Evolutionary conservation across 2,113 vertebrate genomes (phyloP).

Genomic region (Guaruba guarouba): DNA sequence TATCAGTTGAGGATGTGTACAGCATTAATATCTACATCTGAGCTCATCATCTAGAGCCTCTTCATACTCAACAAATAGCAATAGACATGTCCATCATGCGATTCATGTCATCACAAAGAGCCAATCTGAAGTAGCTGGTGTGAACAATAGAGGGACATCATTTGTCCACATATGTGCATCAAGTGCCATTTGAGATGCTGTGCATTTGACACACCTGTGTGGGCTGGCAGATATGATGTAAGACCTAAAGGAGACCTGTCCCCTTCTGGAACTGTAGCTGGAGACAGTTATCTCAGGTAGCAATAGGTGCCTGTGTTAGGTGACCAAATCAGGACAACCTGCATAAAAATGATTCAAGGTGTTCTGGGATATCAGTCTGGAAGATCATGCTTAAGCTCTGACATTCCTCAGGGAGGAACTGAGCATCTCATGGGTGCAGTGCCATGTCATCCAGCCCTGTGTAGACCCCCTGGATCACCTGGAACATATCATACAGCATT

Average conservation of each 20-base stretch:
- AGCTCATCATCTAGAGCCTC: background rate
- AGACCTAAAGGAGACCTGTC: background rate
- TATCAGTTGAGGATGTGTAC: background rate
- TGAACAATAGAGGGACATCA: background rate
- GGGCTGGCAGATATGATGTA: background rate
- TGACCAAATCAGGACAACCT: background rate
- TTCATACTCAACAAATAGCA: background rate
- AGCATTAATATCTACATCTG: background rate
- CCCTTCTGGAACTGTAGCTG: background rate
- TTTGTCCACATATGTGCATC: fast-evolving
- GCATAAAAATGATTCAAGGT: background rate
- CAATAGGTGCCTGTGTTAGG: background rate
- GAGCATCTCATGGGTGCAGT: background rate
- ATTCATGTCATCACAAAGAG: background rate
- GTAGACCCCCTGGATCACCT: background rate
- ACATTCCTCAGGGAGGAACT: background rate
- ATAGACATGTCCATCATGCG: background rate
- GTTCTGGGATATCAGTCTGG: background rate
- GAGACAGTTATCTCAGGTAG: background rate
- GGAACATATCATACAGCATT: background rate
- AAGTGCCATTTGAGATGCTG: background rate
- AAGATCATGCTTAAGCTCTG: background rate
- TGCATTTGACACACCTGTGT: background rate
- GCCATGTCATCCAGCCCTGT: background rate
- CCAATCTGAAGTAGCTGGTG: background rate